These are phyloP conservation scores for Tetraneura akinire DNA, from an alignment of 1,140 invertebrate species.

Conservation along the genomic window DNA sequence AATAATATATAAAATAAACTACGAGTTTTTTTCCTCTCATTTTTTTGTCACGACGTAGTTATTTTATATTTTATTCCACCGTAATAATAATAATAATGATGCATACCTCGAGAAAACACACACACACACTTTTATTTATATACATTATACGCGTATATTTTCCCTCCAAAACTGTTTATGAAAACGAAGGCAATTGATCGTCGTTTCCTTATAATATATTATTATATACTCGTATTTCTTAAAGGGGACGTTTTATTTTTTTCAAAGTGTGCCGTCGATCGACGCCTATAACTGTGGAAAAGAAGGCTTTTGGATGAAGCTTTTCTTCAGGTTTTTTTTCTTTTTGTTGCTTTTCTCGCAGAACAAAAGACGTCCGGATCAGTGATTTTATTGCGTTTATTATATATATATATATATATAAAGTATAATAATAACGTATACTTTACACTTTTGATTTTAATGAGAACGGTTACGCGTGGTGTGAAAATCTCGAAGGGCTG, in stretches of 20 bases:
- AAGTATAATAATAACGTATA: too few species aligned
- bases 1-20: slow-evolving; percentile 18
- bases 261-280: not conserved
- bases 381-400: slow-evolving; percentile 26
- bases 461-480: slow-evolving; percentile 37
- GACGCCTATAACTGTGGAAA: not conserved
- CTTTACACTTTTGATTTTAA: slow-evolving; percentile 44
- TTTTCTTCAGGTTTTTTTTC: not conserved
- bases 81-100: slow-evolving; percentile 41
- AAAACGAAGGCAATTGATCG: slow-evolving; percentile 40
- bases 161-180: slow-evolving; percentile 42
- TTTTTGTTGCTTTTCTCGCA: not conserved
- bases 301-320: slow-evolving; percentile 23
- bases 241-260: too few species aligned
- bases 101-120: slow-evolving; percentile 18
- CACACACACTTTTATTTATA: too few species aligned
- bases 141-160: too few species aligned
- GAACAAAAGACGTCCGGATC: slow-evolving; percentile 44
- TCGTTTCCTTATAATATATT: slow-evolving; percentile 5
- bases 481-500: not conserved
- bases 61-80: slow-evolving; percentile 1
- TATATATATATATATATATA: not conserved
- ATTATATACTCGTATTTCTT: not conserved
- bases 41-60: not conserved
- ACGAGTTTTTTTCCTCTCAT: not conserved